These are phyloP conservation scores for Cheracebus regulus DNA, from an alignment of 2,797 vertebrate genomes.

Conservation along the genomic window DNA sequence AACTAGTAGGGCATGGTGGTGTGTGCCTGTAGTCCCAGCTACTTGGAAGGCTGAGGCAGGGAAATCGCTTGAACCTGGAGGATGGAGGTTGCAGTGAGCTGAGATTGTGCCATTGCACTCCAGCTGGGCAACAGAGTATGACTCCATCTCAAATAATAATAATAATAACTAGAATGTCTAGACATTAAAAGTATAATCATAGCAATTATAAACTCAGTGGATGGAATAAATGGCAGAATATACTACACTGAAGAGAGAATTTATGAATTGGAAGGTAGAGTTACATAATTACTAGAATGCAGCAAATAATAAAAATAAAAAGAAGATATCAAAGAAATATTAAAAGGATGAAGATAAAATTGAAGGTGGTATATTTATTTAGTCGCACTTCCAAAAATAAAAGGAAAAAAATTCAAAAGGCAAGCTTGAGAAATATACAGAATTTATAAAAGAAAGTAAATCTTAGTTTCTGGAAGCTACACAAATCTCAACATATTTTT, in stretches of 20 bases:
- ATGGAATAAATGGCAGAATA: not conserved
- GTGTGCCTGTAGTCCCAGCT: too few species aligned
- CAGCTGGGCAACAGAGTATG: too few species aligned
- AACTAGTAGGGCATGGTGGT: too few species aligned
- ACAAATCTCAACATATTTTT: not conserved
- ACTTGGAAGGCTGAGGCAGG: too few species aligned
- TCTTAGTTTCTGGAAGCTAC: not conserved
- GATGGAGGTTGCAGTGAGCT: too few species aligned
- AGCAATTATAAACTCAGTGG: not conserved
- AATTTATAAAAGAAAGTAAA: not conserved
- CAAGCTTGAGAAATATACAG: not conserved
- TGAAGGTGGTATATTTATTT: not conserved
- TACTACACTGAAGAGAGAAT: not conserved
- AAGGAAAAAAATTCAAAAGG: not conserved
- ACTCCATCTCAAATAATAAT: too few species aligned
- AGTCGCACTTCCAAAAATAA: not conserved
- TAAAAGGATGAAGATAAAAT: not conserved
- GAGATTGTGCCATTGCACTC: too few species aligned
- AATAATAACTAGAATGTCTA: not conserved
- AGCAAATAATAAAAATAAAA: not conserved
- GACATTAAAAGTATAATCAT: not conserved
- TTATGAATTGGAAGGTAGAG: not conserved
- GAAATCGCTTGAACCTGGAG: too few species aligned
- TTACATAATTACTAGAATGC: not conserved
- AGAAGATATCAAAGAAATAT: not conserved